Conservation (phyloP, 2,113 vertebrate species). For the Leptosomus discolor region DNA sequence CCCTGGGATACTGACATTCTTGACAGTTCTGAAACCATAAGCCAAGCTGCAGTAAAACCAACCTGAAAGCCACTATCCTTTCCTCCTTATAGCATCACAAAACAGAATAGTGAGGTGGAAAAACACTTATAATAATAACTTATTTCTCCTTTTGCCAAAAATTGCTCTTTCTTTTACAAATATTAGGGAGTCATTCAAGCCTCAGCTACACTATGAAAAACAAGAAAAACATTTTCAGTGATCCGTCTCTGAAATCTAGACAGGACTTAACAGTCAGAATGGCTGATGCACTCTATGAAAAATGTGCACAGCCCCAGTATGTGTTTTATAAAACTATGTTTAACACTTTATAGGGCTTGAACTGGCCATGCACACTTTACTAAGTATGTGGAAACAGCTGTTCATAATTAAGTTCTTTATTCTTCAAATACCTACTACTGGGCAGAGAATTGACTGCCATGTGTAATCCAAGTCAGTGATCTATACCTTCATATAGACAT, state of each 20-base stretch:
- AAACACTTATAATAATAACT: not conserved
- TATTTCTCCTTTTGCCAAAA: not conserved
- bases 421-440: slow-evolving; percentile 57
- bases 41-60: not conserved
- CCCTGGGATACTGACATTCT: not conserved
- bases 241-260: not conserved
- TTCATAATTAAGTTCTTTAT: slow-evolving; percentile 51
- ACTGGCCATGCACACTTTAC: slow-evolving; percentile 41
- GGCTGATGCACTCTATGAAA: not conserved
- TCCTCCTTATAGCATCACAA: not conserved
- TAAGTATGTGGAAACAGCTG: slow-evolving; percentile 63
- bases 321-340: slow-evolving; percentile 28
- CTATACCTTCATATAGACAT: slow-evolving; percentile 7
- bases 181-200: not conserved
- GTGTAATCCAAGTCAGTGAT: slow-evolving; percentile 41
- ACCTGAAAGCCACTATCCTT: not conserved
- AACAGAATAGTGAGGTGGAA: not conserved
- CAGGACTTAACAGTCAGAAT: not conserved
- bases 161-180: not conserved
- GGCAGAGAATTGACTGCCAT: slow-evolving; percentile 22
- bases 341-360: slow-evolving; percentile 56
- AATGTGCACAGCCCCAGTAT: not conserved
- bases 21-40: not conserved
- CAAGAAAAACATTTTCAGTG: not conserved
- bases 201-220: not conserved